Evolutionary conservation across 1,140 invertebrate genomes (phyloP).

Genomic region (Euwallacea fornicatus): DNA sequence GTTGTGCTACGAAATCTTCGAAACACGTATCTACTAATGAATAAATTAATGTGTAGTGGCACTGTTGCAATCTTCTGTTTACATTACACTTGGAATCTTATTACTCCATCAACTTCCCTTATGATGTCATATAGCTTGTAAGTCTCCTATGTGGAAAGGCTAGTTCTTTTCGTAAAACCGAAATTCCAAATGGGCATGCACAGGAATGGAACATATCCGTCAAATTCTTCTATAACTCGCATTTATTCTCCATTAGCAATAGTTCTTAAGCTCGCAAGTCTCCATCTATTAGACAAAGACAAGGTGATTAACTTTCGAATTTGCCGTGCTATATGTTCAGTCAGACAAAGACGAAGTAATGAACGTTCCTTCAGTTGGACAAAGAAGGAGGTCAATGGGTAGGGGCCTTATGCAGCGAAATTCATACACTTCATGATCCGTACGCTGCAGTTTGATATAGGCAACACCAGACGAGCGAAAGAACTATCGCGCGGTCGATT

Average conservation of each 20-base stretch:
- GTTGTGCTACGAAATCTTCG: no score
- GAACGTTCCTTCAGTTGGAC: conserved; percentile 16
- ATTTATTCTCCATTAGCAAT: conserved; percentile 20
- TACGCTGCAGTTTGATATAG: conserved; percentile 35
- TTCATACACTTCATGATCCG: conserved; percentile 39
- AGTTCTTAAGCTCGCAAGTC: conserved; percentile 26
- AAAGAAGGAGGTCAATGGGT: conserved; percentile 38
- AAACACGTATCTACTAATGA: no score
- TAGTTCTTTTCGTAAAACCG: no score
- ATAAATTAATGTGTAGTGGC: no score
- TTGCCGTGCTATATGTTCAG: conserved; percentile 47
- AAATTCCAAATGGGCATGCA: no score
- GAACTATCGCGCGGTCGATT: conserved; percentile 30
- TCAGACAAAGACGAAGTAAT: conserved; percentile 36
- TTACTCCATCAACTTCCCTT: no score
- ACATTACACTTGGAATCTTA: no score
- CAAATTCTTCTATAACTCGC: conserved; percentile 4
- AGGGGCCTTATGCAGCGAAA: conserved; percentile 47
- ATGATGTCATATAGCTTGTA: no score
- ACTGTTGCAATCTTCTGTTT: no score
- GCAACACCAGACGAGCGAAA: conserved; percentile 26
- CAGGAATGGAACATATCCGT: no score
- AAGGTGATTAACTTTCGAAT: conserved; percentile 49
- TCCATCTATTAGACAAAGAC: conserved; percentile 43
- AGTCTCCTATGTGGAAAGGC: no score